A percentile compares a stretch with the other conserved stretches of the same genome.
Conservation (phyloP, 2,113 vertebrate genomes). For the Astur gentilis region DNA sequence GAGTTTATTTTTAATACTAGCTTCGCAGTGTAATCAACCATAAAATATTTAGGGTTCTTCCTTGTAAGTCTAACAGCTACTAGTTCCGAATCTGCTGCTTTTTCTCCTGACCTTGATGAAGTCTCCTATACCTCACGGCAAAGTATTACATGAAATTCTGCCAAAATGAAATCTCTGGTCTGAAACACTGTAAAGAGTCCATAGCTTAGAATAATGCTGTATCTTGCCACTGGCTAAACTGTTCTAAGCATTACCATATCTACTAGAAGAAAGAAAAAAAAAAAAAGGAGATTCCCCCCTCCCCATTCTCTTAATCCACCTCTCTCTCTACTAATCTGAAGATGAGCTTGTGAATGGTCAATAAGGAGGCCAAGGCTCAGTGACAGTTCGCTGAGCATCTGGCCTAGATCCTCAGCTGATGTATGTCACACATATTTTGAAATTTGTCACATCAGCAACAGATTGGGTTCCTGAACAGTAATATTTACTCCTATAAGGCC, state of each 20-base stretch:
- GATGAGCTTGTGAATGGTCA: constrained; percentile 33
- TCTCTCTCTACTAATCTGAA: constrained; percentile 45
- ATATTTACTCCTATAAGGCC: constrained; percentile 9
- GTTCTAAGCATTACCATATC: not conserved
- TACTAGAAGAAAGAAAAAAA: not conserved
- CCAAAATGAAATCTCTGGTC: constrained; percentile 3
- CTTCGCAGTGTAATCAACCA: not conserved
- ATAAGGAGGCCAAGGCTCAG: constrained; percentile 8
- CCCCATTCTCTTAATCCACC: not conserved
- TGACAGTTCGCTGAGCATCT: constrained; percentile 40
- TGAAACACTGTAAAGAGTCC: not conserved
- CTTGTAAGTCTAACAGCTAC: not conserved
- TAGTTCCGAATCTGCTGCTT: not conserved
- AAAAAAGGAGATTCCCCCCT: not conserved
- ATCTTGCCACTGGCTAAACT: not conserved
- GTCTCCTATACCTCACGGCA: not conserved
- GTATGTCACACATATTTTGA: not conserved
- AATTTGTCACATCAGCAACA: not conserved
- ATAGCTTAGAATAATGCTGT: constrained; percentile 17
- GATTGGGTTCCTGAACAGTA: not conserved
- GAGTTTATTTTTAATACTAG: not conserved
- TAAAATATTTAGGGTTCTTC: not conserved
- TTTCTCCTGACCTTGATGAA: not conserved
- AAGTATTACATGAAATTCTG: not conserved
- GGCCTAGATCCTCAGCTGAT: not conserved